Base-by-base conservation (phyloP, 2,113 vertebrate species). In the Nerophis ophidion region DNA sequence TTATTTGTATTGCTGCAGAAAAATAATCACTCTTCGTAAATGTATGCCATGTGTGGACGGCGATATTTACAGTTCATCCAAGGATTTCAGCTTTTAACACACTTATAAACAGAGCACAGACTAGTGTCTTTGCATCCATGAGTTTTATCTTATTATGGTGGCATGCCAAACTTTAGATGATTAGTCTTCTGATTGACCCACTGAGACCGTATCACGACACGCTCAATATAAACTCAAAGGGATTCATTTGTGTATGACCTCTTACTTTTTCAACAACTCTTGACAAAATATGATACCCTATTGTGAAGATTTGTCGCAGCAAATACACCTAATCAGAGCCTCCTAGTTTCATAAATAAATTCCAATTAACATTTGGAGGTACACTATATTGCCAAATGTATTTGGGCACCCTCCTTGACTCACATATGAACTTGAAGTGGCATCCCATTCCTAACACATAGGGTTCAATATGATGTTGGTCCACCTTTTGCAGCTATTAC, bases 41-140 rank as follows among this genome's bases (percentile, higher is more conserved):
- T 33, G n/a, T 75, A 56, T 14, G 34, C 73, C 14, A 62, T 65
- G 52, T 77, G 62, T 70, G 70, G 48, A 64, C 58, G 33, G 60
- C 48, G 40, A 56, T 36, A 12, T 56, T 66, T n/a, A 46, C 47
- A 17, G 13, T 57, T 12, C 4, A 61, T 17, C 26, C 16, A 4
- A 58, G 3, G 56, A 60, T 69, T 64, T 61, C 8, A 13, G 14
- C 44, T 33, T 15, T 64, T 19, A 33, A 57, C 44, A 14, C 66
- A 50, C 53, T 33, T 46, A 50, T 0, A 35, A 54, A 70, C 62
- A 71, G 42, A 82, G 61, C 65, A 74, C 76, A 76, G 33, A 15
- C 46, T 9, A 34, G 14, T 60, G 44, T 42, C 36, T 6, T 4
- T 10, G 14, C 48, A 8, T 64, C 42, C 16, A n/a, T 17, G 4